A percentile compares a stretch with the other conserved stretches of the same genome.
These are phyloP conservation scores for Pedionomus torquatus DNA, from an alignment of 2,113 vertebrate species.

Conservation along the genomic window DNA sequence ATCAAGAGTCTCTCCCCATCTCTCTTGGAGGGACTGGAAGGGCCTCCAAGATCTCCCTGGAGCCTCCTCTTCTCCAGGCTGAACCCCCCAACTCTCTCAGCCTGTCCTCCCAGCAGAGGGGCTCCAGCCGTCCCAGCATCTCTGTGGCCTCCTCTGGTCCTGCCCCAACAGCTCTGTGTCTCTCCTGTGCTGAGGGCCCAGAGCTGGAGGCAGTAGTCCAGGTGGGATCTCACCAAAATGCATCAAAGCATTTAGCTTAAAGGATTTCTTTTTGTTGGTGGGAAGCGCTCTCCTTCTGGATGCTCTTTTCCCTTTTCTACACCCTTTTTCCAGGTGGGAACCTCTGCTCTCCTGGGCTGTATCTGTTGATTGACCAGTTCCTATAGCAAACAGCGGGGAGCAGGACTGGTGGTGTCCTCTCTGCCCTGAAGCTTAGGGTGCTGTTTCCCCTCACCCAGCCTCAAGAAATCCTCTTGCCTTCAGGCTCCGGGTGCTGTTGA, in stretches of 20 bases:
- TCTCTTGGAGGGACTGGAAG: no score
- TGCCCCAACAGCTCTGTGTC: no score
- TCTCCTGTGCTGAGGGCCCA: no score
- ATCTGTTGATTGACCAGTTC: neutral
- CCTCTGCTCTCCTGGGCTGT: neutral
- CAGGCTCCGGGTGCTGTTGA: fast-evolving
- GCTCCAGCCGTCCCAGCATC: no score
- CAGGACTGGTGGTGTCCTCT: neutral
- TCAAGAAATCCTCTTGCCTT: neutral
- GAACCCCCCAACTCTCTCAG: no score
- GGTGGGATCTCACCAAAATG: neutral
- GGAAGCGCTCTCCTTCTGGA: neutral
- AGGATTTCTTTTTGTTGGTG: neutral
- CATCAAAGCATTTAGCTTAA: neutral
- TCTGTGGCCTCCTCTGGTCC: no score
- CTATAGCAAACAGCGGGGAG: neutral
- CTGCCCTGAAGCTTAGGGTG: neutral
- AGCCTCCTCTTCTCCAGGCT: no score
- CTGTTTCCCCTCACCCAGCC: neutral
- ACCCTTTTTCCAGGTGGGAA: neutral
- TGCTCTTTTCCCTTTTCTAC: neutral
- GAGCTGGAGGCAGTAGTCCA: no score
- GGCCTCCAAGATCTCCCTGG: no score
- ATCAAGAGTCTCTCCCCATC: no score
- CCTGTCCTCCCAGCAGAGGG: no score